These are phyloP conservation scores for Stenotaenia linearis DNA, from an alignment of 2,888 invertebrate species.

Conservation along the genomic window DNA sequence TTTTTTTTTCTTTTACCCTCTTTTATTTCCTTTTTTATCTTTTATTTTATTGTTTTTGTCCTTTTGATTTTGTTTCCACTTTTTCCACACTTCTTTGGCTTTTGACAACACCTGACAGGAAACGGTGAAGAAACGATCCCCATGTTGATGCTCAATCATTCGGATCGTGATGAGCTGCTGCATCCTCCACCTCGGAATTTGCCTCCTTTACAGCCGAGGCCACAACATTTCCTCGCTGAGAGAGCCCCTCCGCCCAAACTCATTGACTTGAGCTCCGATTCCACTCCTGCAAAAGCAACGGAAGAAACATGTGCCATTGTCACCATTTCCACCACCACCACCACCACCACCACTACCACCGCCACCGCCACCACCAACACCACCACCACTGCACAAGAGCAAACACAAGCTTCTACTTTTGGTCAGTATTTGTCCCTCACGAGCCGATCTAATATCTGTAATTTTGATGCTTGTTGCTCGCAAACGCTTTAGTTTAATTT, in stretches of 20 bases:
- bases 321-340: constrained; percentile 17
- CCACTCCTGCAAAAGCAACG: constrained; percentile 33
- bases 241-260: constrained; percentile 34
- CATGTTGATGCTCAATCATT: constrained; percentile 37
- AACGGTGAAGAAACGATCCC: constrained; percentile 37
- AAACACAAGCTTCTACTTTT: constrained; percentile 31
- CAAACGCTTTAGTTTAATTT: constrained; percentile 13
- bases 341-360: constrained; percentile 10
- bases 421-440: constrained; percentile 32
- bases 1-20: neutral
- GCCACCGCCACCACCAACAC: neutral
- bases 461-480: neutral
- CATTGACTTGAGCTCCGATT: constrained; percentile 35
- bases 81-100: constrained; percentile 22
- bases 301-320: neutral
- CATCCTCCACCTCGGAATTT: constrained; percentile 33
- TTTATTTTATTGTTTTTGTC: neutral
- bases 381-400: constrained; percentile 11
- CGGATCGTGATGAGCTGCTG: constrained; percentile 34
- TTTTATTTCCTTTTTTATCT: neutral
- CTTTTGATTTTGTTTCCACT: constrained; percentile 17
- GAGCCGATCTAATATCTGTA: neutral
- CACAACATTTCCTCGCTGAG: constrained; percentile 33
- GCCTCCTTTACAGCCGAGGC: constrained; percentile 31
- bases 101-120: constrained; percentile 29